These are phyloP conservation scores for Kuschelorhynchus macadamiae DNA, from an alignment of 2,888 invertebrate genomes.

Conservation along the genomic window DNA sequence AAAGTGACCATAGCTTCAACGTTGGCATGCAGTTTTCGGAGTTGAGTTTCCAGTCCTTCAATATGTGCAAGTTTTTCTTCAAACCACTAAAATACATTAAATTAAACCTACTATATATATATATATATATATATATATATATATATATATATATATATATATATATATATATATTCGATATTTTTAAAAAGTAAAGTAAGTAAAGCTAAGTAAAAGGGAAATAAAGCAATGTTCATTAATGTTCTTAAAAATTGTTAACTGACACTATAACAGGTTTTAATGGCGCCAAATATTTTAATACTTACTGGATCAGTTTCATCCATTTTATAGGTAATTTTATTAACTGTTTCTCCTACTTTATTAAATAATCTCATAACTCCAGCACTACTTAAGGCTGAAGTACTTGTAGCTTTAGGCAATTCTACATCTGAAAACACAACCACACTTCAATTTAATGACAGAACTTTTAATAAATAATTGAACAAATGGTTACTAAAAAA, in stretches of 20 bases:
- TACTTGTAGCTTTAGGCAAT: slow-evolving; percentile 94
- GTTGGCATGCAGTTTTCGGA: slow-evolving; percentile 88
- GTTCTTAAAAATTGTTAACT: too few relatives aligned
- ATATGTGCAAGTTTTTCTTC: slow-evolving; percentile 95
- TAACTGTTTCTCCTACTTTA: slow-evolving; percentile 96
- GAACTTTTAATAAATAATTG: not conserved
- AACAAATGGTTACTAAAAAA: too few relatives aligned
- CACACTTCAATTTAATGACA: not conserved
- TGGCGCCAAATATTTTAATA: not conserved
- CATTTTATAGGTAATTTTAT: slow-evolving; percentile 99
- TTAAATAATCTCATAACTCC: slow-evolving; percentile 95
- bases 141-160: not conserved
- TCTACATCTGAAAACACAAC: slow-evolving; percentile 78
- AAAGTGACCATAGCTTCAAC: slow-evolving; percentile 90
- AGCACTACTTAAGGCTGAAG: slow-evolving; percentile 95
- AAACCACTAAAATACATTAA: slow-evolving; percentile 89
- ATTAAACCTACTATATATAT: too few relatives aligned
- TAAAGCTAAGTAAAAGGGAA: too few relatives aligned
- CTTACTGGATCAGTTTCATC: slow-evolving; percentile 97
- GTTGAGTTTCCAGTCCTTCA: slow-evolving; percentile 90
- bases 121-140: not conserved
- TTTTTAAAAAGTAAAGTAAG: too few relatives aligned
- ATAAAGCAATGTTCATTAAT: too few relatives aligned
- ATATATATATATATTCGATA: too few relatives aligned
- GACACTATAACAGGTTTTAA: too few relatives aligned